Evolutionary conservation across 2,113 vertebrate genomes (phyloP).

Genomic region (Laticauda colubrina): DNA sequence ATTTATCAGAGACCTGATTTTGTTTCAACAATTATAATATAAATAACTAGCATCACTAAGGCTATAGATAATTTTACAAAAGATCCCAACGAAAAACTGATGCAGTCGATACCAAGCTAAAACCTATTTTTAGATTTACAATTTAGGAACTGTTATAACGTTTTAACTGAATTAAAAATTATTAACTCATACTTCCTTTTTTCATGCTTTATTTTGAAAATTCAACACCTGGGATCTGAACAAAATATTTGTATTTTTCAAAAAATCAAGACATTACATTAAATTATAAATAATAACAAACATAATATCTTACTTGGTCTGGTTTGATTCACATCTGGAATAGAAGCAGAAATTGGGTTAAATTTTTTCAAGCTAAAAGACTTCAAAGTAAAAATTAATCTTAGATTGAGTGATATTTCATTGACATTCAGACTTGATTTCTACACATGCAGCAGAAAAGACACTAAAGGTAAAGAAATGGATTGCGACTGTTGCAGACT

Average conservation of each 20-base stretch:
- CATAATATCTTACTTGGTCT: conserved; percentile 59
- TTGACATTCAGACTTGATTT: neutral
- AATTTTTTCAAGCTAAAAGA: neutral
- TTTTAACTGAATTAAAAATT: neutral
- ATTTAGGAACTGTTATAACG: neutral
- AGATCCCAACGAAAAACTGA: neutral
- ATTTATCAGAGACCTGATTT: neutral
- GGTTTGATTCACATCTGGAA: conserved; percentile 59
- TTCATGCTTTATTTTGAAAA: neutral
- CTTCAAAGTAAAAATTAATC: neutral
- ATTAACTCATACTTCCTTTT: neutral
- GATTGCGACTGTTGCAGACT: neutral
- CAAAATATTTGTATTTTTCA: neutral
- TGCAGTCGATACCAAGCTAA: neutral
- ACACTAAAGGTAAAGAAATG: neutral
- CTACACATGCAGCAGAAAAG: neutral
- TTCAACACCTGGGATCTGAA: neutral
- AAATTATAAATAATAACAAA: conserved; percentile 44
- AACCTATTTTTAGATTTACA: neutral
- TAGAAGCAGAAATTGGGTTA: conserved; percentile 50
- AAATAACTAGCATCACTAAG: neutral
- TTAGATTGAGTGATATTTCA: neutral
- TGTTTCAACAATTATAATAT: neutral
- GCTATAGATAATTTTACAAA: neutral
- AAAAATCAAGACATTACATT: neutral